Base-by-base conservation (phyloP, 35 echinoderm and acorn worm genomes). In the Patiria miniata region DNA sequence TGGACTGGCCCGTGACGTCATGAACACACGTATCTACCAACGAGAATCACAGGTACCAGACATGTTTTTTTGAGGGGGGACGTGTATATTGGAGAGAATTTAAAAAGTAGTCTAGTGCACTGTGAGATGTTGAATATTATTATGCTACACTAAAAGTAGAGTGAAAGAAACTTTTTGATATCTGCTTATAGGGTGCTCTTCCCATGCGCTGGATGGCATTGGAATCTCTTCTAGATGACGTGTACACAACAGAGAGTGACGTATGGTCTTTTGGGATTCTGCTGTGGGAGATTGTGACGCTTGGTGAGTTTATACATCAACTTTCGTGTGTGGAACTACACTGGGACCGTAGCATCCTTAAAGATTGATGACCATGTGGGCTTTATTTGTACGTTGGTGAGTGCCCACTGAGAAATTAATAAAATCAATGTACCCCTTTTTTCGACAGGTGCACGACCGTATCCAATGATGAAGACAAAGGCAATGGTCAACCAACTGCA, bases 241-340 rank as follows among this genome's bases (percentile, higher is more conserved):
- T 82, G 52, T 97, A 90, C 83, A 90, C 90, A 30, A 90, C 84
- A 29, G 83, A 93, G 61, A 97, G 90, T 79, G 91, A 97, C 53
- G 94, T 90, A 32, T 97, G 94, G 94, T 97, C 94, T 10, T 97
- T 90, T 87, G 94, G 91, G 18, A 79, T 97, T 37, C 33, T 93
- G 28, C 51, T 97, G 36, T 97, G 94, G 94, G 94, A 97, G 78
- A 93, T 97, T 60, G 61, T 93, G 2, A 97, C 90, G 1, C 65
- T 97, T 79, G 94, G 94, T 97, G 60, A 79, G 80, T 33, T 26
- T 61, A n/a, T n/a, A n/a, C n/a, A 10, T 44, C 10, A 0, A 12
- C 2, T 37, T 80, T 18, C 15, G 21, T 73, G 14, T 73, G 2
- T 26, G 10, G 34, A 73, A 32, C 19, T 14, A 36, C 65, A 26